Base-by-base conservation (phyloP, 1,140 invertebrate genomes). In the Alviniconcha marisindica region DNA sequence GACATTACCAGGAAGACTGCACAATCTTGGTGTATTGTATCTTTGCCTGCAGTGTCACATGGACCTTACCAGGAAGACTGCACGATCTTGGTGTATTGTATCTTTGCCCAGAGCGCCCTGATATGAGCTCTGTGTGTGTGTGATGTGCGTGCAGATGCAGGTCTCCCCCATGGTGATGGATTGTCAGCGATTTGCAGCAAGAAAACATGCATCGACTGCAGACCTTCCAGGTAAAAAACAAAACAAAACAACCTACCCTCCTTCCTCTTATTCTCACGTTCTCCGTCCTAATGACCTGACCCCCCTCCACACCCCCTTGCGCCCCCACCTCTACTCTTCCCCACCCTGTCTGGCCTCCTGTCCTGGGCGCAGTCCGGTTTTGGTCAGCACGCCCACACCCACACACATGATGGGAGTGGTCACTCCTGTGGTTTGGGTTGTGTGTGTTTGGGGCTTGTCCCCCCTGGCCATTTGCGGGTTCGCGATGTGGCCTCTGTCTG, bases 131-230 rank as follows among this genome's bases (percentile, higher is more conserved):
- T n/a, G n/a, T n/a, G n/a, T n/a, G n/a, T n/a, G n/a, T n/a, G n/a
- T n/a, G n/a, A n/a, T n/a, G n/a, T n/a, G n/a, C n/a, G n/a, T n/a
- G 77, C 89, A 93, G 90, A 91, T 92, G 88, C 91, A 93, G 85
- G 90, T 91, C 66, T 86, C 89, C 48, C 85, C 84, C 33, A 74
- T 90, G 31, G 91, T 90, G 81, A 85, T 87, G n/a, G 89, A 89
- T 4, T 89, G 88, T 54, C 90, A 90, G 71, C 66, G 93, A 94
- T 82, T 86, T 93, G 63, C 93, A 94, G 54, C 91, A 92, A 69
- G 93, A 94, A 84, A 84, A 91, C 33, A 82, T 93, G 28, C 93
- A 94, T 84, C 91, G 92, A 87, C 89, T 89, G 60, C 90, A 89
- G 48, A 86, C 88, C 36, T 86, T 91, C 76, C 91, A 90, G 87